Evolutionary conservation across 2,888 invertebrate genomes (phyloP), one percentile per base, ranked within the genome.

Genomic region (Leucania comma): DNA sequence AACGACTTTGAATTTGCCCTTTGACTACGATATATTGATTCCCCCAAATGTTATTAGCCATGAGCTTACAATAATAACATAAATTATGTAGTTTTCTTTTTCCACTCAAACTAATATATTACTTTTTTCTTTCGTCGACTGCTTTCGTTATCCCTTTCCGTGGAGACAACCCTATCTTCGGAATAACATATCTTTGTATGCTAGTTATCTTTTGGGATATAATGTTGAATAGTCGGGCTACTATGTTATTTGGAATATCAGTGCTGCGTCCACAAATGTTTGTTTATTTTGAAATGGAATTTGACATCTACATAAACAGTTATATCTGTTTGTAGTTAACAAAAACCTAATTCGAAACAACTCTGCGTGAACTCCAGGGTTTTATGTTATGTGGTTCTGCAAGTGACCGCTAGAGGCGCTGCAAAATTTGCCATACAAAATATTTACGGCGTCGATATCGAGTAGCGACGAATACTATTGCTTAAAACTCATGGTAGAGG

Each of bases 81-180:
- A 76, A 66, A 80, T 81, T 75, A 68, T 62, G 14, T 54, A 64
- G 80, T 65, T 72, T 60, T 60, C 57, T 63, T 66, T 74, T 75
- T 80, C 38, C 53, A 77, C 54, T 62, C 24, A 65, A 61, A 65
- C 58, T 66, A 82, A 84, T 83, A 71, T 83, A 82, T 78, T 78
- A 71, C 67, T 63, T 71, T 72, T 75, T 74, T 71, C 65, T 62
- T 54, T 58, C 63, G 59, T 59, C 54, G 42, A 29, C 26, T n/a
- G 9, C 81, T 81, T 69, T 75, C 65, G 72, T 67, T 32, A 62
- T 68, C 26, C 22, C 14, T 32, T 75, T 50, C 64, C 48, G 57
- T 24, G 24, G 72, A 56, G 62, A n/a, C 68, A 73, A 74, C 72
- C 85, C 78, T 63, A 78, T 77, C 73, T 22, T 60, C 50, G 42